Evolutionary conservation across 1,140 invertebrate species (phyloP).

Genomic region (Dendrolimus kikuchii): DNA sequence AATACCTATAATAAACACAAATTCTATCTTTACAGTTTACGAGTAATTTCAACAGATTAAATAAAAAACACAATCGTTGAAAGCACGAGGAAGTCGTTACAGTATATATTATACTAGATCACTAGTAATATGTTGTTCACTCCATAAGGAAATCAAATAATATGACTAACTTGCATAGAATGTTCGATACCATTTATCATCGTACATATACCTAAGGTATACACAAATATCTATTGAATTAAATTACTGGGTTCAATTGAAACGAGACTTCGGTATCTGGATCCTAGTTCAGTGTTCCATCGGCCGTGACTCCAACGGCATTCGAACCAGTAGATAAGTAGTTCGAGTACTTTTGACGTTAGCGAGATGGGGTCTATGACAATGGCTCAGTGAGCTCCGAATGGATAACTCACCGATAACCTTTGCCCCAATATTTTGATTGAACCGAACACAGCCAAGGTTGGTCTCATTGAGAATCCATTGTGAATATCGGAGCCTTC

Average conservation of each 20-base stretch:
- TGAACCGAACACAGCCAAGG: slow-evolving; percentile 50
- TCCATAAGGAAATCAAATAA: too few species aligned
- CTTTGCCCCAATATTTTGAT: slow-evolving; percentile 60
- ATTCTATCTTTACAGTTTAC: too few species aligned
- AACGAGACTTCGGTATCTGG: slow-evolving; percentile 17
- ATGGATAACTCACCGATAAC: slow-evolving; percentile 37
- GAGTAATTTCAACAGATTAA: too few species aligned
- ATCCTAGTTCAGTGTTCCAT: slow-evolving; percentile 37
- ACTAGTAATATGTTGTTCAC: too few species aligned
- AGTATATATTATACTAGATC: too few species aligned
- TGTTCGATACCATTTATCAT: too few species aligned
- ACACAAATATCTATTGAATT: not conserved
- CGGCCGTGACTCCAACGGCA: slow-evolving; percentile 49
- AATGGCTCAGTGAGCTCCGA: slow-evolving; percentile 19
- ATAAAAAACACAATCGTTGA: too few species aligned
- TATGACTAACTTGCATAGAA: too few species aligned
- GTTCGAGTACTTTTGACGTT: slow-evolving; percentile 33
- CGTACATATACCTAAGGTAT: not conserved
- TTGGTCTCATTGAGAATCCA: slow-evolving; percentile 35
- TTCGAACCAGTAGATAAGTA: slow-evolving; percentile 30
- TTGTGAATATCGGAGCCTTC: slow-evolving; percentile 29
- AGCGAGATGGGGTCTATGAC: slow-evolving; percentile 25
- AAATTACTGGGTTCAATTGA: slow-evolving; percentile 3
- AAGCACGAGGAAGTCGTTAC: too few species aligned
- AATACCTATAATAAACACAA: too few species aligned